Evolutionary conservation across 1,140 invertebrate species (phyloP).

Genomic region (Hormaphis cornu): DNA sequence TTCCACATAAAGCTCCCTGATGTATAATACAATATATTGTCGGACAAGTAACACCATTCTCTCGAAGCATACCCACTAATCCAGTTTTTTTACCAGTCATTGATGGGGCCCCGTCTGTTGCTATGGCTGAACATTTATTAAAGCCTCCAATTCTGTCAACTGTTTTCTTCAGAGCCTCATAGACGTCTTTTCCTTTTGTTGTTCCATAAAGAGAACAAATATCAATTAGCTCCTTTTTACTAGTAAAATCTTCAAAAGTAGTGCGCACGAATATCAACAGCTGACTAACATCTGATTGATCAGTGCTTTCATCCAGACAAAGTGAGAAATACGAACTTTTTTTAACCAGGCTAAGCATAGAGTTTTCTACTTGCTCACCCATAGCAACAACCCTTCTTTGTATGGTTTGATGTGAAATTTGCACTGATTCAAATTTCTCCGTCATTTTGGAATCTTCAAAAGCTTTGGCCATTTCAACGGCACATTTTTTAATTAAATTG

Average conservation of each 20-base stretch:
- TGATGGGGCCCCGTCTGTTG: conserved; percentile 34
- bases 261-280: conserved; percentile 36
- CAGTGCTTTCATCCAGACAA: conserved; percentile 37
- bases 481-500: conserved; percentile 8
- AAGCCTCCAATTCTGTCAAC: conserved; percentile 35
- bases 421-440: conserved; percentile 20
- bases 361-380: conserved; percentile 35
- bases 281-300: conserved; percentile 36
- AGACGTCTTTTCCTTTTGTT: conserved; percentile 36
- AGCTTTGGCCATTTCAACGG: conserved; percentile 5
- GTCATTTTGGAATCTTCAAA: conserved; percentile 31
- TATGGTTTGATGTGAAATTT: conserved; percentile 22
- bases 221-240: conserved; percentile 35
- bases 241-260: conserved; percentile 36
- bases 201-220: conserved; percentile 35
- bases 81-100: conserved; percentile 34
- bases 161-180: conserved; percentile 36
- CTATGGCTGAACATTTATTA: conserved; percentile 36
- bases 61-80: conserved; percentile 33
- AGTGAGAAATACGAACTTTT: conserved; percentile 35
- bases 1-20: conserved; percentile 36
- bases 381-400: conserved; percentile 24
- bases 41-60: conserved; percentile 34
- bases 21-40: conserved; percentile 36
- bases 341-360: conserved; percentile 33